Base-by-base conservation (phyloP, 2,888 invertebrate genomes). In the Glaucopsyche alexis region DNA sequence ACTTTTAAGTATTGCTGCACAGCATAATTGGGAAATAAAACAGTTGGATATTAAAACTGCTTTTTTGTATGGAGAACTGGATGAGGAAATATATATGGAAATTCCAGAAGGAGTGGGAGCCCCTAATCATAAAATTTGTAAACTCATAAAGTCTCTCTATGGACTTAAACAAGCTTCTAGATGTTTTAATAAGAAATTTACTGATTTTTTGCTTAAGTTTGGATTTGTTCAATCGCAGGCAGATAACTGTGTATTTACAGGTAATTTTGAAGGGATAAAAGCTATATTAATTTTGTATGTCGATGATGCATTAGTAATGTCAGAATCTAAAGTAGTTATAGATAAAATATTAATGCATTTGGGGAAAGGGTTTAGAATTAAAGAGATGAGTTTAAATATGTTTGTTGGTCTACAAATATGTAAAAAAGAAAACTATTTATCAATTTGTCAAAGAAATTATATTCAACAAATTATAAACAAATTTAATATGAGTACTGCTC, bases 271-370 rank as follows among this genome's bases (percentile, higher is more conserved):
- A 66, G 11, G 66, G 66, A 11, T 40, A n/a, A 73, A 60, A 60
- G 73, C 70, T 47, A 47, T 73, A 14, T 29, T 72, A 67, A 67
- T 66, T 8, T 65, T 67, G 13, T 67, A 72, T 66, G 72, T 72
- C 11, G 66, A 72, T 70, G 73, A 73, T n/a, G 70, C 73, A 9
- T 45, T 73, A 40, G 13, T 73, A 70, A 38, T 73, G 38, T 73
- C 69, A 69, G 19, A 67, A 69, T 29, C 19, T 70, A 52, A 73
- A 69, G 69, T 69, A 38, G 47, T 70, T 70, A 29, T 47, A 14
- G 5, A 69, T 69, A n/a, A n/a, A n/a, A n/a, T 47, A 70, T 50
- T 50, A 29, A 49, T 45, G 50, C n/a, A 70, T 19, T 49, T 70
- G 19, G 11, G 49, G 55, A 42, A 55, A 9, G 29, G 19, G 42